phyloP scores from a whole-genome alignment of 2,797 vertebrate genomes.

The Trachurus trachurus region DNA sequence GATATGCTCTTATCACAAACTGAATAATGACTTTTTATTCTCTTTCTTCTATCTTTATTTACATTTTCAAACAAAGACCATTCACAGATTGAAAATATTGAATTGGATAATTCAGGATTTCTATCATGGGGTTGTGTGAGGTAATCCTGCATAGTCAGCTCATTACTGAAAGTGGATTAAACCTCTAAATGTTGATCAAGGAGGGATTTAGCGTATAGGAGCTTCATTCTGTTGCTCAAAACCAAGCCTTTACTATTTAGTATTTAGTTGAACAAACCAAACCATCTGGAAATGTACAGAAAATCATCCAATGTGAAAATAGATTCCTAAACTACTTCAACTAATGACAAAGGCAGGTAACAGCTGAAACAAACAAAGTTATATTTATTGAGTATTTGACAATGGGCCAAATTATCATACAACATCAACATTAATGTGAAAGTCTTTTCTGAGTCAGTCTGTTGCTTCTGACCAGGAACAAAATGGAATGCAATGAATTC shows the following conservation, averaged over 20 bases:
- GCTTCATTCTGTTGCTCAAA: no score
- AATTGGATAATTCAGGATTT: background rate
- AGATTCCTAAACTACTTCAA: background rate
- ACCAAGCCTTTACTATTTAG: no score
- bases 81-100: background rate
- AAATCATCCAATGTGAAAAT: background rate
- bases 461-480: background rate
- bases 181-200: background rate
- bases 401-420: background rate
- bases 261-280: background rate
- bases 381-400: background rate
- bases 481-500: background rate
- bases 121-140: no score
- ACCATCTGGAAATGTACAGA: background rate
- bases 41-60: background rate
- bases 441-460: background rate
- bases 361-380: background rate
- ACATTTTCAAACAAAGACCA: background rate
- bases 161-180: no score
- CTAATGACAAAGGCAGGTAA: background rate
- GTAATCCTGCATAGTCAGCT: no score
- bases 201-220: background rate
- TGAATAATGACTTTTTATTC: no score
- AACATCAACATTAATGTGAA: no score
- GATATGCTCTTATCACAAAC: background rate